Evolutionary conservation across 2,113 vertebrate species (phyloP).

Genomic region (Campylorhamphus procurvoides): DNA sequence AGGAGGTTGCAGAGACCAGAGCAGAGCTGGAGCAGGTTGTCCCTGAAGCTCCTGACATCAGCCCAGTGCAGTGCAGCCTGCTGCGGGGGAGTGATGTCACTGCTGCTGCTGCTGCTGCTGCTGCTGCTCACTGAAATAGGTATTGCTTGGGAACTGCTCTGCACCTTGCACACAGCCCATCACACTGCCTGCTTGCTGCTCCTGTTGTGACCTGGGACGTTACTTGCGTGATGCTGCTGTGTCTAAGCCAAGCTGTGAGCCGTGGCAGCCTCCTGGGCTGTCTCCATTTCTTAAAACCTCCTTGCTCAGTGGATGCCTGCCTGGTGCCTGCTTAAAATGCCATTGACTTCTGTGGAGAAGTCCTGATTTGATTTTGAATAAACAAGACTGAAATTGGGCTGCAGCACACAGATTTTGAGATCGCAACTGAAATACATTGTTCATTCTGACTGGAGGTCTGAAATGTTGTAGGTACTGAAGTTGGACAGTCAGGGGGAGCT

Average conservation of each 20-base stretch:
- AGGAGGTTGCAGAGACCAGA: background rate
- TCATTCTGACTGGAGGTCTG: background rate
- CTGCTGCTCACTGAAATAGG: background rate
- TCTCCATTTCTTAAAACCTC: background rate
- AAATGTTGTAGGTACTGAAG: background rate
- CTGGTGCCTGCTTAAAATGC: background rate
- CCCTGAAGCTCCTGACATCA: background rate
- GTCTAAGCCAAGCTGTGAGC: background rate
- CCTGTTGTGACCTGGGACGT: background rate
- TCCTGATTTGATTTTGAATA: background rate
- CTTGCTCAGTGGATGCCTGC: background rate
- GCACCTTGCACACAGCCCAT: background rate
- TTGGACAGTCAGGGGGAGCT: background rate
- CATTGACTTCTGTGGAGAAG: background rate
- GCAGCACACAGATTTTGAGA: background rate
- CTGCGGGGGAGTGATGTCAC: background rate
- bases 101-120: background rate
- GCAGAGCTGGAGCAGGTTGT: background rate
- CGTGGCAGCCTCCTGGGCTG: background rate
- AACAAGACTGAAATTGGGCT: background rate
- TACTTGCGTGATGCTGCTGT: background rate
- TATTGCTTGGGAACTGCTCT: background rate
- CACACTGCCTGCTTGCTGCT: background rate
- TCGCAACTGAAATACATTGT: background rate
- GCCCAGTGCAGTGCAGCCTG: background rate